Evolutionary conservation across 2,797 vertebrate species (phyloP), one percentile per base, ranked within the genome.

Genomic region (Gobionotothen gibberifrons): DNA sequence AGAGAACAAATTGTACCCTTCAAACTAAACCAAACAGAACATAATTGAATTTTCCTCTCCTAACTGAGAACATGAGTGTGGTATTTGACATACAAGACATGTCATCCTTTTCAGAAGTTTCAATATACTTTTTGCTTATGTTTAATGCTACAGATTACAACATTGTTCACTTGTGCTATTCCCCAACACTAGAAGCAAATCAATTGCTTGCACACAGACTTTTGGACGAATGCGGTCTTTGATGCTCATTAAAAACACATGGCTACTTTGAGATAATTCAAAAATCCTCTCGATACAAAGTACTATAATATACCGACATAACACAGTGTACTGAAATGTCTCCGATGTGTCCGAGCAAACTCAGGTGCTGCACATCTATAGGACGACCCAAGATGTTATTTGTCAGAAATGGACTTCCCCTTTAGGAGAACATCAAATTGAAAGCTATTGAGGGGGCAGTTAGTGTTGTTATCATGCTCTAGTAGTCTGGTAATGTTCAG

Each of bases 401-500:
- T 36, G 19, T 49, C 21, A 70, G 32, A 70, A 76, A 48, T 11
- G 6, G 16, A 10, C 15, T 17, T 12, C 46, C 67, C 44, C 11
- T 69, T 78, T 8, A 29, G 47, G 52, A 69, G 72, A 83, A 19
- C n/a, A 59, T 76, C 40, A 66, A 14, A 65, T 11, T 26, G 29
- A 54, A 53, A 49, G 48, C 5, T 22, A 40, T 40, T 0, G 2
- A 29, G 44, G 69, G 29, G 69, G 61, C 8, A 67, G 67, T 67
- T 69, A 60, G 58, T 36, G 65, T 49, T 69, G 65, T 69, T 72
- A 66, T 79, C 69, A 51, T 44, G 69, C 22, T 76, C 59, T 52
- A 51, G 48, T 69, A 74, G 84, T 85, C 87, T 89, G 87, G 81
- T 80, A 89, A 89, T 83, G 83, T 85, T 90, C 86, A 78, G 77